phyloP scores from a whole-genome alignment of 2,797 vertebrate species.

The Ataeniobius toweri region DNA sequence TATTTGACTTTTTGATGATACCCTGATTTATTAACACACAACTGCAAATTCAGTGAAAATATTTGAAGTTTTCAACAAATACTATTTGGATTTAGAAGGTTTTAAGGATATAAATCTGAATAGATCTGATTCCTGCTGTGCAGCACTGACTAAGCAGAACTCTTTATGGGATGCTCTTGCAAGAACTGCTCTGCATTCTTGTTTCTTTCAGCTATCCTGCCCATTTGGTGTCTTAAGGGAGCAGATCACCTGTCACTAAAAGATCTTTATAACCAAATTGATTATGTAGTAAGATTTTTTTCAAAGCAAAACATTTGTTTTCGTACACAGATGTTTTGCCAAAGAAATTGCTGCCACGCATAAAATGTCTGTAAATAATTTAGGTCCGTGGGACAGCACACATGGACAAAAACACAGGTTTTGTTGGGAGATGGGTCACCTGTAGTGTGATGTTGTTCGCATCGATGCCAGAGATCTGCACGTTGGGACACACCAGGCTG shows the following conservation, averaged over 20 bases:
- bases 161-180: neutral
- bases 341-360: neutral
- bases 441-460: conserved; percentile 93
- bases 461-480: conserved; percentile 97
- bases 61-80: too few species aligned
- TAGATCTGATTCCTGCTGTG: neutral
- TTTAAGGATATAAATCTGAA: neutral
- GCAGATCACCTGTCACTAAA: neutral
- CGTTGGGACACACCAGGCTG: conserved; percentile 93
- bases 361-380: neutral
- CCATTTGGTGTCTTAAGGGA: neutral
- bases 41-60: too few species aligned
- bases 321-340: neutral
- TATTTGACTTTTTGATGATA: neutral
- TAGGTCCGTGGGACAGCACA: neutral
- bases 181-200: conserved; percentile 2
- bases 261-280: neutral
- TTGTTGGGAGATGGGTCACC: conserved; percentile 70
- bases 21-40: too few species aligned
- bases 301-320: neutral
- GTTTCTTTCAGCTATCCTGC: neutral
- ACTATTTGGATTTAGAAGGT: too few species aligned
- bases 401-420: neutral
- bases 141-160: conserved; percentile 18
- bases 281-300: neutral